Base-by-base conservation (phyloP, 2,888 invertebrate genomes). In the Mythimna loreyi region DNA sequence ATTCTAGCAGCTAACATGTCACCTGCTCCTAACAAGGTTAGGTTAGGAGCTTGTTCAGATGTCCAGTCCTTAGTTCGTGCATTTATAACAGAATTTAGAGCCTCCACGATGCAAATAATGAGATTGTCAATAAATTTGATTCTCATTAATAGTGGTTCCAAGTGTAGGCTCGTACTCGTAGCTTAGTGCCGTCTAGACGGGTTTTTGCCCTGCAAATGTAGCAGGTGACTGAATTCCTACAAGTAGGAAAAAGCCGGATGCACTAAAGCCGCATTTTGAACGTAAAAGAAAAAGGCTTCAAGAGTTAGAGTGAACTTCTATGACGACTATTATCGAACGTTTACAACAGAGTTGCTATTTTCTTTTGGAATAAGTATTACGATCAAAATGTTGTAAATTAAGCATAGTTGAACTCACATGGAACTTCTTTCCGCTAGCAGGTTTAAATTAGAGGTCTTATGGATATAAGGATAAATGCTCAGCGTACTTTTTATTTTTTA, bases 161-260 rank as follows among this genome's bases (percentile, higher is more conserved):
- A 80, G 81, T 81, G 83, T 87, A 86, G 80, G 86, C 85, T 74
- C 81, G 87, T 85, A 87, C 85, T 86, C 40, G 80, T 81, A 77
- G 88, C 86, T 83, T 86, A 81, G 85, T 84, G 83, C 81, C 74
- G 94, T 94, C 93, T 94, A 94, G 94, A 94, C 94, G 76, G 83
- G 91, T 93, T 93, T 94, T 94, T 93, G 83, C 86, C 75, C 78
- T 75, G 83, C 73, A 86, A 87, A 87, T 86, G 87, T 75, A 86
- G 87, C 91, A 90, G 91, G 90, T 93, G 91, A 85, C 85, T 86
- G 85, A 82, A 87, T 90, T 85, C 80, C 80, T 84, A 84, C 77
- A 78, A 85, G 80, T 81, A 84, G 83, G 78, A 82, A 83, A 85
- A 85, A 81, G 81, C 69, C 76, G 73, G 66, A 78, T 76, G 67